Evolutionary conservation across 2,888 invertebrate species (phyloP), one percentile per base, ranked within the genome.

Genomic region (Drosophila ezoana): DNA sequence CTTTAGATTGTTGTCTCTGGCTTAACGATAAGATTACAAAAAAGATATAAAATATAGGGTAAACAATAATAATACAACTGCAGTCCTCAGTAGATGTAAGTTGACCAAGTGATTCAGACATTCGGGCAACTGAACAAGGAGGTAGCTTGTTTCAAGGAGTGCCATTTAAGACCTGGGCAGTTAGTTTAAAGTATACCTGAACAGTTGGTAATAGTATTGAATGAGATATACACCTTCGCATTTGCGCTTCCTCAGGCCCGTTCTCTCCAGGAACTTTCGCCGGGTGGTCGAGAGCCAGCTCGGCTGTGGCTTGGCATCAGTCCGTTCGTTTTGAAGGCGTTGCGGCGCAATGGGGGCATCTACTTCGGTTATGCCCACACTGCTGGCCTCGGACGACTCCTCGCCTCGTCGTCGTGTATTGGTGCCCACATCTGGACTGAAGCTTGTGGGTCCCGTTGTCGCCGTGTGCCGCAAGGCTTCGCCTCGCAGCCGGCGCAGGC

Each of bases 391-490:
- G 1, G 40, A 9, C 1, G 41, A 20, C 8, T 40, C 37, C 1
- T 44, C 44, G 0, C 44, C 53, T 0, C 23, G 20, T 6, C 28
- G 49, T 4, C 53, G 20, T 0, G 68, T 69, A 11, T 45, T 66
- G 3, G 59, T 62, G 41, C 38, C 41, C 13, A 13, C 61, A 10
- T 72, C 63, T 10, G 68, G 51, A 8, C 33, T 8, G 43, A 76
- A 61, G 4, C 28, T 47, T 5, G 51, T 57, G 5, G 85, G 87
- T 32, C 67, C 63, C n/a, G 81, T 85, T 6, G 85, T 61, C n/a
- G 87, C 83, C 18, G 81, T 83, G n/a, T 79, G 77, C 10, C 83
- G 63, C 37, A 81, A n/a, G 2, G 72, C 58, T 49, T 85, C 65
- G 0, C 73, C 64, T 32, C 64, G 71, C 69, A 85, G 3, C 56